Percentiles rank a stretch among this genome's conserved stretches.
These are phyloP conservation scores for Marisa cornuarietis DNA, from an alignment of 1,140 invertebrate species.

Conservation along the genomic window DNA sequence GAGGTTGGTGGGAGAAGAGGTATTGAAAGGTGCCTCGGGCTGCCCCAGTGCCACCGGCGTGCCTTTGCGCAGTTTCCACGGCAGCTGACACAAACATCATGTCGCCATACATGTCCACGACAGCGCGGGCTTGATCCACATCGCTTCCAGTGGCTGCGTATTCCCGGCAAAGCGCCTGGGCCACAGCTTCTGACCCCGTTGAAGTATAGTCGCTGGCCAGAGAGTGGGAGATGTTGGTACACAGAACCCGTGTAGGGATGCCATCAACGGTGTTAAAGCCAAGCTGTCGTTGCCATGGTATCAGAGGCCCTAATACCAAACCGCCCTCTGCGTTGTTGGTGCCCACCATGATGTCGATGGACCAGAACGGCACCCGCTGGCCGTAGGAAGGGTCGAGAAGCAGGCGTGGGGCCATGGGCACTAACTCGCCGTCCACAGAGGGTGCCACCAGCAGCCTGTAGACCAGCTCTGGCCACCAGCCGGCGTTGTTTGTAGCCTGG, in stretches of 20 bases:
- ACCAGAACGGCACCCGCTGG: slow-evolving; percentile 21
- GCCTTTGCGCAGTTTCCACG: slow-evolving; percentile 19
- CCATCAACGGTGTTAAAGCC: slow-evolving; percentile 25
- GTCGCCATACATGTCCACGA: slow-evolving; percentile 38
- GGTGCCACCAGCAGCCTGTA: slow-evolving; percentile 32
- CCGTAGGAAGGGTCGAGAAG: slow-evolving; percentile 17
- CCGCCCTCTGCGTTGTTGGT: slow-evolving; percentile 39
- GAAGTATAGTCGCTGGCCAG: slow-evolving; percentile 29
- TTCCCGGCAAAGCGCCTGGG: slow-evolving; percentile 22
- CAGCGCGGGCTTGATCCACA: slow-evolving; percentile 30
- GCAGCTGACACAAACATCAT: slow-evolving; percentile 37
- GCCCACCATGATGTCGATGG: slow-evolving; percentile 39
- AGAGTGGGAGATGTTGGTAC: slow-evolving; percentile 20
- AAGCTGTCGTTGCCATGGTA: slow-evolving; percentile 21
- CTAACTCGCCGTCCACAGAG: slow-evolving; percentile 37
- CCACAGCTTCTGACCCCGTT: slow-evolving; percentile 4
- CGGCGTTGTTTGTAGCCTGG: neutral
- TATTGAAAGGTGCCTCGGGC: slow-evolving; percentile 33
- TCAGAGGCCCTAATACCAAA: slow-evolving; percentile 21
- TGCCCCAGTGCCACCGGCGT: slow-evolving; percentile 15
- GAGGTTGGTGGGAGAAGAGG: slow-evolving; percentile 34
- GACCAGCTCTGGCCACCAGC: neutral
- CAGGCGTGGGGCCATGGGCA: slow-evolving; percentile 9
- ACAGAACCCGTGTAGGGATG: slow-evolving; percentile 29
- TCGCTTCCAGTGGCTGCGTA: slow-evolving; percentile 21